A percentile compares a stretch with the other conserved stretches of the same genome.
These are phyloP conservation scores for Onychomys torridus DNA, from an alignment of 2,797 vertebrate species.

Conservation along the genomic window DNA sequence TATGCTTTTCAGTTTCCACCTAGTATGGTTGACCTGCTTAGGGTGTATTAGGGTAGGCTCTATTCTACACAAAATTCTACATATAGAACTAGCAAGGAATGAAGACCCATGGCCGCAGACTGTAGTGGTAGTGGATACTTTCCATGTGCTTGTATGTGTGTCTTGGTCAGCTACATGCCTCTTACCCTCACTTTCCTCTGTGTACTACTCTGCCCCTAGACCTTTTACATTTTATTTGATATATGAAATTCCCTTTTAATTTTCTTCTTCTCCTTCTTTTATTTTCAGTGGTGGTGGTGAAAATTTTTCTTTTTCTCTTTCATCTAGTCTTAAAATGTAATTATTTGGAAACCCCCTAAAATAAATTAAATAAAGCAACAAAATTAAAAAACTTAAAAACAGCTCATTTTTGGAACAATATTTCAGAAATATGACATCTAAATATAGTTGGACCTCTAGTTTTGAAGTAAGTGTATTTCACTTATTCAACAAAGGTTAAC, in stretches of 20 bases:
- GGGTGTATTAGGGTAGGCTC: neutral
- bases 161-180: neutral
- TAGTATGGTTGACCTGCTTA: neutral
- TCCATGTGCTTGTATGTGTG: neutral
- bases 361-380: neutral
- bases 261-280: neutral
- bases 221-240: neutral
- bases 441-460: too few relatives aligned
- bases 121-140: fast-evolving
- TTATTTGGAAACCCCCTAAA: neutral
- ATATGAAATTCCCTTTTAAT: neutral
- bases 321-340: neutral
- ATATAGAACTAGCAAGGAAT: neutral
- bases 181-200: neutral
- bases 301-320: neutral
- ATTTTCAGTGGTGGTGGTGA: neutral
- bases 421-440: neutral
- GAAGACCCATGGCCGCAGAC: neutral
- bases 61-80: neutral
- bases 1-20: neutral
- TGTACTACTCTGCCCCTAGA: fast-evolving
- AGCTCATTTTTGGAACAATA: neutral
- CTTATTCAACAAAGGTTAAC: neutral
- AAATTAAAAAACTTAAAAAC: neutral
- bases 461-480: neutral